phyloP scores from a whole-genome alignment of 2,797 vertebrate genomes.

The Notamacropus eugenii region DNA sequence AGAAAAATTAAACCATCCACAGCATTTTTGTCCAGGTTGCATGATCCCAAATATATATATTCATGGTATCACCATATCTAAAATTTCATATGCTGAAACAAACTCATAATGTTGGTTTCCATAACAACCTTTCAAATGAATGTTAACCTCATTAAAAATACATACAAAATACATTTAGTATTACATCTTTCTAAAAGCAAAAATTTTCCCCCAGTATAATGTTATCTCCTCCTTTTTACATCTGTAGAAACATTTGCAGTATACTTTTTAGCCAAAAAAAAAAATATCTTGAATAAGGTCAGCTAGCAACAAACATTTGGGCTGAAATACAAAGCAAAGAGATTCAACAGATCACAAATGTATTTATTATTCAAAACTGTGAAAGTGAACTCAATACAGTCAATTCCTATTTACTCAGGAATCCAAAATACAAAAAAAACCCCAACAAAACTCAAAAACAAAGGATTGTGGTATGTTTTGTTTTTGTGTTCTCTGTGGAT shows the following conservation, averaged over 20 bases:
- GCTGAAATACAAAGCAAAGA: constrained; percentile 50
- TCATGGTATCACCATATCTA: constrained; percentile 38
- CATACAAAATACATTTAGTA: constrained; percentile 38
- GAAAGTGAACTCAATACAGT: constrained; percentile 21
- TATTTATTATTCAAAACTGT: constrained; percentile 49
- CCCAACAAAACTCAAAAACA: background rate
- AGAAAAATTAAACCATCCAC: constrained; percentile 36
- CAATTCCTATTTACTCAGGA: constrained; percentile 13
- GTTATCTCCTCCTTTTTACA: constrained; percentile 55
- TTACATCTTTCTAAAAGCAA: background rate
- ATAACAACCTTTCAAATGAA: constrained; percentile 52
- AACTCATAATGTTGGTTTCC: constrained; percentile 43
- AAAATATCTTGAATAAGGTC: background rate
- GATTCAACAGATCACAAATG: constrained; percentile 43
- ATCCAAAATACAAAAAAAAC: constrained; percentile 35
- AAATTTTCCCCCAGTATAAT: constrained; percentile 59
- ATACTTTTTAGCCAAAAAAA: constrained; percentile 34
- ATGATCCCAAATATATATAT: constrained; percentile 37
- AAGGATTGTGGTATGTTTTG: background rate
- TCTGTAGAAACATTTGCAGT: background rate
- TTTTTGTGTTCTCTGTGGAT: background rate
- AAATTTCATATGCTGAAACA: constrained; percentile 54
- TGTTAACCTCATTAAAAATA: constrained; percentile 22
- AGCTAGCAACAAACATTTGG: constrained; percentile 26
- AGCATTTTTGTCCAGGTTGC: constrained; percentile 51